These are phyloP conservation scores for Erebia aethiops DNA, from an alignment of 2,888 invertebrate species.

Conservation along the genomic window DNA sequence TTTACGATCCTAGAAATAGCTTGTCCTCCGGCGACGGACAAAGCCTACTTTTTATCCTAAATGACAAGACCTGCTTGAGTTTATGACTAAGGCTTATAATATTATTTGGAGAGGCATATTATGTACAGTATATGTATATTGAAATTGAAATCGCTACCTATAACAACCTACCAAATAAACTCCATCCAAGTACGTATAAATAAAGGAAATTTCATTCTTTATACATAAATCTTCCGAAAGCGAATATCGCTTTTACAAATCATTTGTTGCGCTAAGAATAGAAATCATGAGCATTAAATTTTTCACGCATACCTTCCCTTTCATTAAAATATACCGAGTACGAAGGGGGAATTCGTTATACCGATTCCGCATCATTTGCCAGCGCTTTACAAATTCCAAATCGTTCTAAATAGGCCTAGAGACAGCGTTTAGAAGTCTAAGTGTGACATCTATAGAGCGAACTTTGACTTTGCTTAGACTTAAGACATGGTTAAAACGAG, in stretches of 20 bases:
- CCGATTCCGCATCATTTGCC: constrained; percentile 39
- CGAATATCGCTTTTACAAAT: constrained; percentile 18
- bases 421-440: background rate
- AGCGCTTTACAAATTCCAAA: constrained; percentile 37
- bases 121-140: too few relatives aligned
- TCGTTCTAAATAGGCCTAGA: constrained; percentile 26
- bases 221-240: constrained; percentile 3
- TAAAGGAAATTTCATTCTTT: background rate
- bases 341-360: constrained; percentile 33
- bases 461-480: too few relatives aligned
- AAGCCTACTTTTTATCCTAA: too few relatives aligned
- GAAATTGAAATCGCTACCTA: too few relatives aligned
- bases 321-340: constrained; percentile 29
- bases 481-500: too few relatives aligned
- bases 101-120: too few relatives aligned
- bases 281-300: constrained; percentile 17
- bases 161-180: too few relatives aligned
- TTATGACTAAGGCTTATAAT: too few relatives aligned
- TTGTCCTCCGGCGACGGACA: too few relatives aligned
- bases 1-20: too few relatives aligned
- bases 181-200: background rate
- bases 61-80: too few relatives aligned
- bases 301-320: constrained; percentile 23
- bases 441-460: too few relatives aligned
- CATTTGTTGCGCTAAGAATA: constrained; percentile 16